A percentile compares a stretch with the other conserved stretches of the same genome.
phyloP scores from a whole-genome alignment of 92 coral and sea anemone genomes.

The Palythoa grandis region DNA sequence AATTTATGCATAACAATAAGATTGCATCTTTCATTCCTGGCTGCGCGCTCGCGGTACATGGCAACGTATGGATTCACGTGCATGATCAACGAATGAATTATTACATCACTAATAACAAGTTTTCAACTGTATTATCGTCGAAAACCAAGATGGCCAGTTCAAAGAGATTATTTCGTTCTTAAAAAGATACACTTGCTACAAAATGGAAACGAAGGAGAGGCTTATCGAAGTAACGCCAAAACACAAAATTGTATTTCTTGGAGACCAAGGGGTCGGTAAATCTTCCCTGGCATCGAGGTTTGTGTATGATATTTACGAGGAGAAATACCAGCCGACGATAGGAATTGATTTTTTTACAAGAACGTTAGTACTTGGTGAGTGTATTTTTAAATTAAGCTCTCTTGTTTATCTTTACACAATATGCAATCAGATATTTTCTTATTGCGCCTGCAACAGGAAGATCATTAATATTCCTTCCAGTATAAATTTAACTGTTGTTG shows the following conservation, averaged over 20 bases:
- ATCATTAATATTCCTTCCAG: too few relatives aligned
- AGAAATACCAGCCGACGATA: slow-evolving; percentile 87
- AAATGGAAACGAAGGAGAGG: slow-evolving; percentile 19
- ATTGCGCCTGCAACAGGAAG: too few relatives aligned
- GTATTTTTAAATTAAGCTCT: background rate
- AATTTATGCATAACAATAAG: too few relatives aligned
- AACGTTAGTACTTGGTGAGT: slow-evolving; percentile 80
- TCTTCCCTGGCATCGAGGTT: slow-evolving; percentile 88
- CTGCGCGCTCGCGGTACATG: slow-evolving; percentile 19
- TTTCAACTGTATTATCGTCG: background rate
- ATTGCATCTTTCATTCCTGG: slow-evolving; percentile 11
- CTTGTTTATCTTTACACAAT: too few relatives aligned
- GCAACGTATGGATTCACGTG: slow-evolving; percentile 16
- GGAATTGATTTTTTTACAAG: slow-evolving; percentile 95
- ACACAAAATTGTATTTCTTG: slow-evolving; percentile 88
- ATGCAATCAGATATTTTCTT: too few relatives aligned
- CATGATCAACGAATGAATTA: background rate
- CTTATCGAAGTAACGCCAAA: slow-evolving; percentile 35
- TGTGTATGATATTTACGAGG: slow-evolving; percentile 84
- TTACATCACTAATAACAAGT: slow-evolving; percentile 34
- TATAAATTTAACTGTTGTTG: too few relatives aligned
- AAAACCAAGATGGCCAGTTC: slow-evolving; percentile 7
- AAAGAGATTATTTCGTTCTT: background rate
- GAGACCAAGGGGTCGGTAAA: slow-evolving; percentile 98
- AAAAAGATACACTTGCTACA: background rate